Evolutionary conservation across 2,888 invertebrate genomes (phyloP), one percentile per base, ranked within the genome.

Genomic region (Lobophora halterata): DNA sequence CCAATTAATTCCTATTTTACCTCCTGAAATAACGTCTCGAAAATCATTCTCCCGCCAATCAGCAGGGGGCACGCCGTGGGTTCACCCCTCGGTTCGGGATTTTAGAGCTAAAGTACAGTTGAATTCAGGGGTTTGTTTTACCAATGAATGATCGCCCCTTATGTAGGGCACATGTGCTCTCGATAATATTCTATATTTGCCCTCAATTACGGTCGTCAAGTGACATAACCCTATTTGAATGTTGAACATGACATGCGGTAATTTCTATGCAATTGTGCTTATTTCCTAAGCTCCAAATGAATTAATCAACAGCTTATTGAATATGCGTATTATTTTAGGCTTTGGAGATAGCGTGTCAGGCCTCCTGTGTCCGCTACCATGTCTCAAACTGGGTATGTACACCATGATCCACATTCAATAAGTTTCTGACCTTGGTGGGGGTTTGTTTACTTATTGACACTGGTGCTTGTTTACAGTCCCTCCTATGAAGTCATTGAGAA

Each of bases 141-240:
- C 50, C 52, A 42, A 50, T n/a, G n/a, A 58, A 55, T 49, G 45
- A 50, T 55, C 46, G 29, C 55, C 49, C 49, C 49, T 60, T 55
- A 58, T 54, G 50, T 53, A 37, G 52, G 56, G 48, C 49, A 46
- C 52, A 42, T 53, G 34, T 46, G 53, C 45, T 58, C 54, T 48
- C 7, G 60, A 61, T 66, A 65, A 59, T 64, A 64, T 65, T 56
- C 57, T 55, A 61, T 71, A 70, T 74, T 61, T 68, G 70, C 58
- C 67, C 68, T 70, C 64, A 74, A 79, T 72, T 65, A 62, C 61
- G 71, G 75, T 80, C 74, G 82, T 79, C 83, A 80, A 85, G 72
- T 79, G 80, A 87, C 87, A 87, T 87, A 87, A 87, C 87, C 87
- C 87, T 85, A 86, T 85, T 86, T 81, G 71, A 70, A 67, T 72